Evolutionary conservation across 2,113 vertebrate species (phyloP).

Genomic region (Halcyon malimbica): DNA sequence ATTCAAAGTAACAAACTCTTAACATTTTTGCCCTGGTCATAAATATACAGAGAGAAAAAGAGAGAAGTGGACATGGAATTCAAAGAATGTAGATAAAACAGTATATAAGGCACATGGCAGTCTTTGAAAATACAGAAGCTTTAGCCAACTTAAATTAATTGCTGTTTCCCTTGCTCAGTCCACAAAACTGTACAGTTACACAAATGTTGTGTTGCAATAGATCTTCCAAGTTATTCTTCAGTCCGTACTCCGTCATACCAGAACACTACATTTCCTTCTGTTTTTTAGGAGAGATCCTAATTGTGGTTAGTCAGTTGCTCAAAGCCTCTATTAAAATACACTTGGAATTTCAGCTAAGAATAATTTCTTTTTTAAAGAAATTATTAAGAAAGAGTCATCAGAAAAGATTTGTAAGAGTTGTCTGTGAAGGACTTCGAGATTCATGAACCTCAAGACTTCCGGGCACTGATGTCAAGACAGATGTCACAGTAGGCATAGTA

Average conservation of each 20-base stretch:
- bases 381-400: conserved; percentile 83
- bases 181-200: conserved; percentile 93
- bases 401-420: conserved; percentile 98
- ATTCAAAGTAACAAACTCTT: conserved; percentile 75
- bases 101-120: conserved; percentile 92
- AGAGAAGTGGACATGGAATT: conserved; percentile 78
- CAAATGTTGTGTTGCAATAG: conserved; percentile 93
- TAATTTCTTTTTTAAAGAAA: conserved; percentile 86
- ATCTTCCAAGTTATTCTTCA: conserved; percentile 83
- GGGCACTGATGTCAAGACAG: conserved; percentile 92
- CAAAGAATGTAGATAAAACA: conserved; percentile 81
- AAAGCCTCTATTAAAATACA: conserved; percentile 90
- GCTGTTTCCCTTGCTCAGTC: conserved; percentile 88
- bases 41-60: conserved; percentile 87
- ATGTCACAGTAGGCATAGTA: conserved; percentile 96
- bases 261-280: conserved; percentile 82
- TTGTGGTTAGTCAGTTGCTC: conserved; percentile 85
- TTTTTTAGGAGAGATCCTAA: conserved; percentile 82
- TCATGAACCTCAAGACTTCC: conserved; percentile 92
- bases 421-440: conserved; percentile 95
- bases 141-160: conserved; percentile 89
- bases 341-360: conserved; percentile 87
- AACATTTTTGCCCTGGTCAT: conserved; percentile 85
- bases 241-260: conserved; percentile 78
- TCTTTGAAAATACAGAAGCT: conserved; percentile 89